phyloP scores from a whole-genome alignment of 1,140 invertebrate species.

The Teleogryllus occipitalis region DNA sequence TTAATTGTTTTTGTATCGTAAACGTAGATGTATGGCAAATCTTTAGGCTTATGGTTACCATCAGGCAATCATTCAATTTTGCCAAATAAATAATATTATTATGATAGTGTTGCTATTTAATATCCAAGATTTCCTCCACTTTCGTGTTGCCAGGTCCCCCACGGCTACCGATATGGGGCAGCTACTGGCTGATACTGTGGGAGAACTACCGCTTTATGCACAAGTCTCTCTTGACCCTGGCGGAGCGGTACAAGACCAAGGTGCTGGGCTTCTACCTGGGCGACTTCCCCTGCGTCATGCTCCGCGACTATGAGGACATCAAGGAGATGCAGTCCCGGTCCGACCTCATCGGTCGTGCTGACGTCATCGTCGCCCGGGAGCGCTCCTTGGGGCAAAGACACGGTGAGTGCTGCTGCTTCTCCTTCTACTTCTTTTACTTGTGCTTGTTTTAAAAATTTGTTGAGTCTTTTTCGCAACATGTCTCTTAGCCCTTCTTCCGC shows the following conservation, averaged over 20 bases:
- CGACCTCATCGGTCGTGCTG: conserved; percentile 37
- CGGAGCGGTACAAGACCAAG: conserved; percentile 34
- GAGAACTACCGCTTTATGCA: conserved; percentile 31
- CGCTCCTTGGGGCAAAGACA: neutral
- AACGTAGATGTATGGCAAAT: no score
- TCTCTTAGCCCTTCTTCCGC: no score
- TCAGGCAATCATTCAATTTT: no score
- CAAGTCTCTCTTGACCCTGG: conserved; percentile 28
- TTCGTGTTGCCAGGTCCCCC: conserved; percentile 31
- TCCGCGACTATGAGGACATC: conserved; percentile 34
- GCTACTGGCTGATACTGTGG: conserved; percentile 33
- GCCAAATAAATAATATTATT: no score
- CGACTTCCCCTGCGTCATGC: conserved; percentile 29
- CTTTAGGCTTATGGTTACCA: no score
- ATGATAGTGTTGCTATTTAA: no score
- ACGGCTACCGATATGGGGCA: conserved; percentile 34
- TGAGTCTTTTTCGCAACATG: no score
- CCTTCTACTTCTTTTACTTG: no score
- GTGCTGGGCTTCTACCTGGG: conserved; percentile 37
- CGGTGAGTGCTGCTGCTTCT: neutral
- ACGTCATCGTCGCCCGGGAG: conserved; percentile 21
- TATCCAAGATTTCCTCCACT: no score
- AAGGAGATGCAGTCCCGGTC: conserved; percentile 36
- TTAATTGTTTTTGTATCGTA: no score
- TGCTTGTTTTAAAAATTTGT: no score